Base-by-base conservation (phyloP, 2,113 vertebrate species). In the Rhinoptilus africanus region DNA sequence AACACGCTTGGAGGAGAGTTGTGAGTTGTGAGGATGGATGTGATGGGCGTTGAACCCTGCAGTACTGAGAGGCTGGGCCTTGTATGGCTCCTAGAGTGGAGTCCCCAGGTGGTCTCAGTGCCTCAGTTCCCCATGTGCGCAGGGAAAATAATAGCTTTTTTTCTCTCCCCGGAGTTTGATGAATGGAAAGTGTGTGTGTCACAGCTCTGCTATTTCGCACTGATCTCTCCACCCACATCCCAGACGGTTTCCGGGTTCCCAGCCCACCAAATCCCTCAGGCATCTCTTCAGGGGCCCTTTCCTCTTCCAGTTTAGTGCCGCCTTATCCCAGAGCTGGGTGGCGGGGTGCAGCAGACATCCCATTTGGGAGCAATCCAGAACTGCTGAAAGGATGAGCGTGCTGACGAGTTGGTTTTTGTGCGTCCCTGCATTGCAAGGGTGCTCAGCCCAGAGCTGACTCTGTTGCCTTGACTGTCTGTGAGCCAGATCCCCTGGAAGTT, bases 241-340 rank as follows among this genome's bases (percentile, higher is more conserved):
- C 97, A 97, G 98, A 98, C 97, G 83, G 97, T 97, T 97, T 98
- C 98, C 98, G 96, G 96, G 97, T 97, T 97, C 98, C 96, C 97
- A 98, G 75, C 97, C 92, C 34, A 96, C 96, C 97, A 98, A 87
- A 97, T 93, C 94, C 98, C 94, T 93, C 93, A 96, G 98, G 98
- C 98, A 97, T 97, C 97, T 97, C 96, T 92, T 20, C 63, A 86
- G 96, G 98, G 98, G 97, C 92, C 97, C 96, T 98, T 97, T 98
- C 95, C 97, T 83, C 63, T 89, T 93, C 96, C 90, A 93, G 95
- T 47, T 92, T 64, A 97, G 96, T 93, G 97, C 98, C 81, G 92
- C 96, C 95, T 91, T 94, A 90, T 93, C 97, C 97, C 91, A 94
- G 85, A 94, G 94, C 95, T 94, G 93, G 37, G 34, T 87, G 96